Evolutionary conservation across 1,140 invertebrate genomes (phyloP).

Genomic region (Brachionus asplanchnoidis): DNA sequence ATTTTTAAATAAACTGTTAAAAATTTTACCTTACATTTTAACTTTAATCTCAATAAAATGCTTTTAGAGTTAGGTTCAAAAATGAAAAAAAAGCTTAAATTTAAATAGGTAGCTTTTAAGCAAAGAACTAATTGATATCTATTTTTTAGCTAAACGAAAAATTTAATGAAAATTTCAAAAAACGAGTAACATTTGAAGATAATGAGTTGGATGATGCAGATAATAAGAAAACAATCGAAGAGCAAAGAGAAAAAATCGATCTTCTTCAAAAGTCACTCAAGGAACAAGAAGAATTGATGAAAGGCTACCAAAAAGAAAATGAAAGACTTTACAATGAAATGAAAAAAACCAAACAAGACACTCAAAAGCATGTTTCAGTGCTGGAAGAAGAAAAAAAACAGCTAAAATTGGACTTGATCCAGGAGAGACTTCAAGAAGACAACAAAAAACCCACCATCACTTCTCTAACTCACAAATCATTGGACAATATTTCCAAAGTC

Average conservation of each 20-base stretch:
- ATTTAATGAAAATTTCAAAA: slow-evolving; percentile 4
- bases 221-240: background rate
- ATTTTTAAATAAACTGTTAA: too few species aligned
- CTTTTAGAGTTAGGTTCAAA: too few species aligned
- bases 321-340: background rate
- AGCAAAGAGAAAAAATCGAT: background rate
- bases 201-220: background rate
- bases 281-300: slow-evolving; percentile 11
- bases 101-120: background rate
- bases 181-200: background rate
- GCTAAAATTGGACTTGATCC: background rate
- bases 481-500: background rate
- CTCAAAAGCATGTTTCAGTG: background rate
- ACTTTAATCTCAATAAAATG: too few species aligned
- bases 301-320: slow-evolving; percentile 7
- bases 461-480: background rate
- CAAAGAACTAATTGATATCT: background rate
- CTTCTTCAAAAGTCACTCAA: background rate
- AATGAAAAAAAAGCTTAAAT: too few species aligned
- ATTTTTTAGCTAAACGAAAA: slow-evolving; percentile 30
- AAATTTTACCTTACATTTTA: too few species aligned
- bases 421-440: background rate
- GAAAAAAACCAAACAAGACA: background rate
- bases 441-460: background rate
- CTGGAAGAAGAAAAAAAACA: background rate